Evolutionary conservation across 2,797 vertebrate genomes (phyloP).

Genomic region (Pangasius mekongensis): DNA sequence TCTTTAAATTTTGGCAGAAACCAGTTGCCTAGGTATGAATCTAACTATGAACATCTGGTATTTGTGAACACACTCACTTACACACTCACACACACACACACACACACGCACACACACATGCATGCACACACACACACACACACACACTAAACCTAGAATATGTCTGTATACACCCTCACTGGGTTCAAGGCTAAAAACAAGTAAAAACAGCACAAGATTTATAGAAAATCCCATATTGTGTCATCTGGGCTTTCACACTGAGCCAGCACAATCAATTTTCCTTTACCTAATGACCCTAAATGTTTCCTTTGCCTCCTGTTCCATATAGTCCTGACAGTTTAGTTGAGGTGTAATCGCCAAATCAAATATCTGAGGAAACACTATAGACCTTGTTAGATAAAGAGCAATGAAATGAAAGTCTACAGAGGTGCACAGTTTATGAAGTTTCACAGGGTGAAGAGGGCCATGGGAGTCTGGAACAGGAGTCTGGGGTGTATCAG

Average conservation of each 20-base stretch:
- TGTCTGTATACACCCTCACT: background rate
- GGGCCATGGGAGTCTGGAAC: background rate
- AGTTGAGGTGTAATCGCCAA: slow-evolving; percentile 18
- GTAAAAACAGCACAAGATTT: background rate
- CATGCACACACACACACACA: background rate
- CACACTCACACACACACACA: background rate
- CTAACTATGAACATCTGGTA: slow-evolving; percentile 64
- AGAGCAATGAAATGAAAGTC: background rate
- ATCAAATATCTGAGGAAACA: slow-evolving; percentile 28
- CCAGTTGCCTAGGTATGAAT: slow-evolving; percentile 53
- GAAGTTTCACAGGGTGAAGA: background rate
- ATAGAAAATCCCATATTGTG: background rate
- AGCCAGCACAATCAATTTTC: slow-evolving; percentile 5
- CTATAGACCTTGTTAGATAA: slow-evolving; percentile 8
- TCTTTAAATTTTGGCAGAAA: slow-evolving; percentile 51
- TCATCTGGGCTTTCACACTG: slow-evolving; percentile 5
- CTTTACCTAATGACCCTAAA: slow-evolving; percentile 16
- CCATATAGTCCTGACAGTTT: background rate
- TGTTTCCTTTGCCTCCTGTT: slow-evolving; percentile 28
- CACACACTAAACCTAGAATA: slow-evolving; percentile 4
- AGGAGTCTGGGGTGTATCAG: background rate
- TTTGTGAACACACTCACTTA: slow-evolving; percentile 8
- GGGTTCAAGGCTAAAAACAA: slow-evolving; percentile 22
- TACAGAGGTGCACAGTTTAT: background rate
- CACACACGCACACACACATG: background rate